Percentiles rank a stretch among this genome's conserved stretches.
phyloP scores from a whole-genome alignment of 2,113 vertebrate genomes.

The Donacobius atricapilla region DNA sequence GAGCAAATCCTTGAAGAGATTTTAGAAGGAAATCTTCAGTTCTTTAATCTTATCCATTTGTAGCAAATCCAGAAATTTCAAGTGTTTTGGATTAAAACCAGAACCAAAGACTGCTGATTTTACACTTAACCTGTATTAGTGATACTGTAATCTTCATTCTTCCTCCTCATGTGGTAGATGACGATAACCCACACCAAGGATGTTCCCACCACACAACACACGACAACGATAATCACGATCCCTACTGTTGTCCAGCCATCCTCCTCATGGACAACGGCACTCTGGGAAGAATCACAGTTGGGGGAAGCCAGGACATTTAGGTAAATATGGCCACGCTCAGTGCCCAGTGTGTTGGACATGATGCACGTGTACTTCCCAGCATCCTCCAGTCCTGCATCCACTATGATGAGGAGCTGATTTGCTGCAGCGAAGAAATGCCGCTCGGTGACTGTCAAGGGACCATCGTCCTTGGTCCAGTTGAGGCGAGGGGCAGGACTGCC shows the following conservation, averaged over 20 bases:
- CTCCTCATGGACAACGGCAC: slow-evolving; percentile 65
- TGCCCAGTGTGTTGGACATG: slow-evolving; percentile 81
- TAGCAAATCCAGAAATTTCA: neutral
- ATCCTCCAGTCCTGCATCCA: slow-evolving; percentile 78
- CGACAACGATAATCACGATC: slow-evolving; percentile 81
- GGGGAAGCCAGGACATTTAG: slow-evolving; percentile 76
- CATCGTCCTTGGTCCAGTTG: slow-evolving; percentile 83
- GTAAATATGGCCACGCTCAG: slow-evolving; percentile 80
- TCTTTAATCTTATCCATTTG: neutral
- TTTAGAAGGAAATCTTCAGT: neutral
- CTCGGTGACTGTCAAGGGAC: slow-evolving; percentile 76
- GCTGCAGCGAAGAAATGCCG: slow-evolving; percentile 81
- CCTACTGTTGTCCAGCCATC: slow-evolving; percentile 81
- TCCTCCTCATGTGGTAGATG: slow-evolving; percentile 84
- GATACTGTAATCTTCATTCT: slow-evolving; percentile 81
- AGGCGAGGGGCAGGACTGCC: slow-evolving; percentile 81
- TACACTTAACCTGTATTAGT: slow-evolving; percentile 74
- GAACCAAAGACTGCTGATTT: neutral
- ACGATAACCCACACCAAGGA: slow-evolving; percentile 83
- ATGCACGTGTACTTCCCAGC: slow-evolving; percentile 83
- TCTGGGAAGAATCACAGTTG: slow-evolving; percentile 77
- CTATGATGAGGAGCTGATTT: slow-evolving; percentile 84
- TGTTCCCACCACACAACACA: slow-evolving; percentile 81
- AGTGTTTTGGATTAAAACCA: neutral
- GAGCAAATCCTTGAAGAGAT: neutral